Conservation (phyloP, 1,140 invertebrate species). For the Drosophila sp. region DNA sequence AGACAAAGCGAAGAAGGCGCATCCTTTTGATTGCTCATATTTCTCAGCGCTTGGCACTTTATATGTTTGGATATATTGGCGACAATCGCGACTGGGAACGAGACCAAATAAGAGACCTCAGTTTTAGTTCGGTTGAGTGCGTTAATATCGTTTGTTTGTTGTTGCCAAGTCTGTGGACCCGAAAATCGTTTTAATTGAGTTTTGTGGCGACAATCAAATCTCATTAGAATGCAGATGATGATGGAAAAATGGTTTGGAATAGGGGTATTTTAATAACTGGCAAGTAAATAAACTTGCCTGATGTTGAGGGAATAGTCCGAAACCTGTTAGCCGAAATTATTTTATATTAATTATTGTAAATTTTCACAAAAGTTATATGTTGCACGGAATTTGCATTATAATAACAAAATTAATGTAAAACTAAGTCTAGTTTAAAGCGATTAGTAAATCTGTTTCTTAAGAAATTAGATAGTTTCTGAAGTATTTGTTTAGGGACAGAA, state of each 20-base stretch:
- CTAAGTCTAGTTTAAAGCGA: too few species aligned
- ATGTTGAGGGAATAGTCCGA: not conserved
- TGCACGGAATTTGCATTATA: too few species aligned
- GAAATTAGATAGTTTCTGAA: too few species aligned
- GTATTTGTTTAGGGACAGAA: too few species aligned
- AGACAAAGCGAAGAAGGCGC: slow-evolving; percentile 31
- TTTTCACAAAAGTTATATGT: too few species aligned
- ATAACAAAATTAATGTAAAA: too few species aligned
- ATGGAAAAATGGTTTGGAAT: not conserved
- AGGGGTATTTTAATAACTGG: not conserved
- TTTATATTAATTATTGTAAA: too few species aligned
- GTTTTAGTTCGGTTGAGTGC: slow-evolving; percentile 38
- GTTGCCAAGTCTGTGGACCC: slow-evolving; percentile 32
- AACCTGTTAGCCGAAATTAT: too few species aligned
- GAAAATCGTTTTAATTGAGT: slow-evolving; percentile 65
- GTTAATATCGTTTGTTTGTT: slow-evolving; percentile 47
- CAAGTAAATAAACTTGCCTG: slow-evolving; percentile 42
- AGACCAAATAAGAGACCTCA: slow-evolving; percentile 19
- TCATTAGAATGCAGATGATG: slow-evolving; percentile 41
- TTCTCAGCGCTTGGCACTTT: slow-evolving; percentile 58
- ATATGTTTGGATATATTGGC: slow-evolving; percentile 61
- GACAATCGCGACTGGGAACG: slow-evolving; percentile 56
- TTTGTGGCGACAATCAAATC: slow-evolving; percentile 49
- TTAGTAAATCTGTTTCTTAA: too few species aligned
- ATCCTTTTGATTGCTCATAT: slow-evolving; percentile 74